Conservation (phyloP, 2,888 invertebrate species). For the Thelaira solivaga region DNA sequence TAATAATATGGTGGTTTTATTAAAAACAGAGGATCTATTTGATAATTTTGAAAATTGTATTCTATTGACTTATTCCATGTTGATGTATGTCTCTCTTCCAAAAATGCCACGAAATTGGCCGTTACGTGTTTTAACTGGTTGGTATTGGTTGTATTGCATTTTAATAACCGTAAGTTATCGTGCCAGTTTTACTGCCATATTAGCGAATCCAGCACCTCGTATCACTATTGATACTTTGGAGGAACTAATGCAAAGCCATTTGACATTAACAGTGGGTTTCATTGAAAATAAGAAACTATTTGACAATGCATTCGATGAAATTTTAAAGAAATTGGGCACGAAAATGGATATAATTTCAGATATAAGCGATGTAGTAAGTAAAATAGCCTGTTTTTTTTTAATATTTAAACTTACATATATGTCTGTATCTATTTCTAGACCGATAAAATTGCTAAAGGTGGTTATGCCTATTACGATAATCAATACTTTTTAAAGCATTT, state of each 20-base stretch:
- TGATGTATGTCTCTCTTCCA: constrained; percentile 87
- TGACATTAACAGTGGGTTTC: constrained; percentile 86
- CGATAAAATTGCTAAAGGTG: constrained; percentile 82
- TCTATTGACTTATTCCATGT: constrained; percentile 88
- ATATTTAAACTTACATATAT: background rate
- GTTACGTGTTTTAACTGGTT: constrained; percentile 87
- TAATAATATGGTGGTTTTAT: constrained; percentile 59
- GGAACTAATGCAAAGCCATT: constrained; percentile 82
- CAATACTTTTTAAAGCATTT: constrained; percentile 83
- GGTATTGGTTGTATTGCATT: constrained; percentile 92
- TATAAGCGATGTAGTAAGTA: constrained; percentile 81
- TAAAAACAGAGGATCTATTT: constrained; percentile 80
- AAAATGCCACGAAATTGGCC: constrained; percentile 88
- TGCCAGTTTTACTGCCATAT: constrained; percentile 90
- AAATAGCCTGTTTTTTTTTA: background rate
- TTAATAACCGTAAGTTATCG: constrained; percentile 87
- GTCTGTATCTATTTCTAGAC: constrained; percentile 65
- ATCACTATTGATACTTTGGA: constrained; percentile 87
- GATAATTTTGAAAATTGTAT: constrained; percentile 85
- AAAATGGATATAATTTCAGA: constrained; percentile 82
- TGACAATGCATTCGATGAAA: constrained; percentile 82
- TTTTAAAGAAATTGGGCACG: constrained; percentile 82
- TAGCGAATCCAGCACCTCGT: constrained; percentile 87
- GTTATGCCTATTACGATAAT: constrained; percentile 89
- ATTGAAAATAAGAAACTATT: constrained; percentile 85